These are phyloP conservation scores for Leptura quadrifasciata DNA, from an alignment of 2,888 invertebrate genomes.

Conservation along the genomic window DNA sequence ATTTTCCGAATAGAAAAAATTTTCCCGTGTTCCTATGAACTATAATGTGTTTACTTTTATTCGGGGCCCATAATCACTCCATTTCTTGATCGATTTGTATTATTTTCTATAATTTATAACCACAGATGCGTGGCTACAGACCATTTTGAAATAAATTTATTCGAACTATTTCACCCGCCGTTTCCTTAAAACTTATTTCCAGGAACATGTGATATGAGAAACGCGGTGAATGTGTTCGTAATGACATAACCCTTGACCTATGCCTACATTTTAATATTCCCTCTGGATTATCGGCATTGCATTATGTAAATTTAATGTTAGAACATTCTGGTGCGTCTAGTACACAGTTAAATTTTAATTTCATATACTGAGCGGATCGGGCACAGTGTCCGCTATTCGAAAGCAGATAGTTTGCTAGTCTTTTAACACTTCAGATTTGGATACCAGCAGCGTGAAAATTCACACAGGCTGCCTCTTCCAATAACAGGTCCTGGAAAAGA, in stretches of 20 bases:
- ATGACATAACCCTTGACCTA: slow-evolving; percentile 11
- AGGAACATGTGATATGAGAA: background rate
- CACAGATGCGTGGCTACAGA: background rate
- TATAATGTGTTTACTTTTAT: too few relatives aligned
- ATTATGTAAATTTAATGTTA: slow-evolving; percentile 1
- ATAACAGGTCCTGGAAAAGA: too few relatives aligned
- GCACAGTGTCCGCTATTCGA: too few relatives aligned
- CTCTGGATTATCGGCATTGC: background rate
- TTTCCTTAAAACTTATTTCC: background rate
- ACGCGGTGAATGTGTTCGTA: background rate
- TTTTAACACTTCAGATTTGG: too few relatives aligned
- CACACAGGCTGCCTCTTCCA: too few relatives aligned
- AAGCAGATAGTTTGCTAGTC: too few relatives aligned
- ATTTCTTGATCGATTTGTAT: background rate
- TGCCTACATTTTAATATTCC: background rate
- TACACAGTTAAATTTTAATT: background rate
- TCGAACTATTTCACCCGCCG: background rate
- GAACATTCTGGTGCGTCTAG: background rate
- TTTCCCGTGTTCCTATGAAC: too few relatives aligned
- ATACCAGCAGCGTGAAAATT: too few relatives aligned
- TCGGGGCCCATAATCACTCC: background rate
- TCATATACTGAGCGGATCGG: background rate
- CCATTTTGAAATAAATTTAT: background rate
- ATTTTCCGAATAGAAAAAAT: too few relatives aligned
- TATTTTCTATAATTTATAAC: background rate